A percentile compares a stretch with the other conserved stretches of the same genome.
Conservation (phyloP, 2,113 vertebrate genomes). For the Atrichornis clamosus region DNA sequence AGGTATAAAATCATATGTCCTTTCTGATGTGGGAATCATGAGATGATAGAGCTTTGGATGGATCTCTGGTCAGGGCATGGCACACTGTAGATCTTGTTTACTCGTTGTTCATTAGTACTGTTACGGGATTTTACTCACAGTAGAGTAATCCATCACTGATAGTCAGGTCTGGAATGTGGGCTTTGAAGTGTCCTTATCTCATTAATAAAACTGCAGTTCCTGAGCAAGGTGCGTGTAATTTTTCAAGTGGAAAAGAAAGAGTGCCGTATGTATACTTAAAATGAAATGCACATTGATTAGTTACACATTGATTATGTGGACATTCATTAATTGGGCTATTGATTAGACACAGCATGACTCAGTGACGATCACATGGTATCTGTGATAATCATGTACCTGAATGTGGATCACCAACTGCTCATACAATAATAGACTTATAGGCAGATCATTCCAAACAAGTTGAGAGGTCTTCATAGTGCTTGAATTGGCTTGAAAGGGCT, state of each 20-base stretch:
- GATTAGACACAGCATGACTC: not conserved
- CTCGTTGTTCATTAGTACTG: not conserved
- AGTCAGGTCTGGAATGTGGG: rapidly evolving
- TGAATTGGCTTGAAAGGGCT: not conserved
- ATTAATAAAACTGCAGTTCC: not conserved
- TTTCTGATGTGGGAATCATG: not conserved
- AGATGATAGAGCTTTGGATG: not conserved
- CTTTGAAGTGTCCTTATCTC: not conserved
- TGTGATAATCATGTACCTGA: rapidly evolving
- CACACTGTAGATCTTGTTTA: not conserved
- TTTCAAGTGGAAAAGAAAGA: not conserved
- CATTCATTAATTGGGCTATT: slow-evolving; percentile 5
- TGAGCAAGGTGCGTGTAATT: not conserved
- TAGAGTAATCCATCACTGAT: not conserved
- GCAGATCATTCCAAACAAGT: not conserved
- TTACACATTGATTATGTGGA: not conserved
- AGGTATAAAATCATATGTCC: not conserved
- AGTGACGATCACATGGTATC: rapidly evolving
- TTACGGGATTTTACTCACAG: rapidly evolving
- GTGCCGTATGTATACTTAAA: not conserved
- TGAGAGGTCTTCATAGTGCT: not conserved
- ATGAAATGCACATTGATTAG: not conserved
- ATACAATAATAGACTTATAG: not conserved
- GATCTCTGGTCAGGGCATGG: not conserved
- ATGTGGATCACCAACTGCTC: not conserved